Conservation (phyloP, 2,888 invertebrate species). For the Pantelozetes paolii region DNA sequence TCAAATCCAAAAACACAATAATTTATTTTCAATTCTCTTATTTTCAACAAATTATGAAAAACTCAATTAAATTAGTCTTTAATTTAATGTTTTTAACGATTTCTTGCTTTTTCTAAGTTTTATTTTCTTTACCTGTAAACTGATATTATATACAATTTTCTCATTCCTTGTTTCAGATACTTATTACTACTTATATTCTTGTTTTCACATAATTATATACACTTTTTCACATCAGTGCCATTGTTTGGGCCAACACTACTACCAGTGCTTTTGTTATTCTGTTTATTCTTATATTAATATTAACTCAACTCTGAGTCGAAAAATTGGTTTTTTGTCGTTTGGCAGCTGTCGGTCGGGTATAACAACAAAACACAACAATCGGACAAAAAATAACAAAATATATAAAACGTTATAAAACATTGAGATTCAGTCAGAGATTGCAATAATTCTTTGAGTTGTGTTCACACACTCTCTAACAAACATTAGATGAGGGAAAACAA, state of each 20-base stretch:
- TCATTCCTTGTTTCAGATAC: not conserved
- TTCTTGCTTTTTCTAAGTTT: no score
- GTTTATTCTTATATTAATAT: conserved; percentile 17
- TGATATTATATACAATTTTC: no score
- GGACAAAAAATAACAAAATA: not conserved
- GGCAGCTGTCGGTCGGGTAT: not conserved
- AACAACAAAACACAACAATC: not conserved
- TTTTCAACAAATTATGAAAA: no score
- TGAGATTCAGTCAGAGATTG: not conserved
- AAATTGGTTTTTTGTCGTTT: not conserved
- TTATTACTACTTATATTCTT: not conserved
- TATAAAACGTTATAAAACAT: not conserved
- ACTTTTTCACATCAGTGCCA: not conserved
- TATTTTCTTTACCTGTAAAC: no score
- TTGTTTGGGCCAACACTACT: not conserved
- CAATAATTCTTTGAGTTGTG: not conserved
- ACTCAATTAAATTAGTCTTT: no score
- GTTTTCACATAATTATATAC: conserved; percentile 13
- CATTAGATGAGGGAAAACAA: not conserved
- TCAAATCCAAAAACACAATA: no score
- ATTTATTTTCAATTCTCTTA: no score
- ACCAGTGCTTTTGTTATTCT: not conserved
- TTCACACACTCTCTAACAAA: no score
- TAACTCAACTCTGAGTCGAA: not conserved
- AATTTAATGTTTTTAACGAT: no score